Evolutionary conservation across 2,888 invertebrate genomes (phyloP).

Genomic region (Hirtodrosophila confusa): DNA sequence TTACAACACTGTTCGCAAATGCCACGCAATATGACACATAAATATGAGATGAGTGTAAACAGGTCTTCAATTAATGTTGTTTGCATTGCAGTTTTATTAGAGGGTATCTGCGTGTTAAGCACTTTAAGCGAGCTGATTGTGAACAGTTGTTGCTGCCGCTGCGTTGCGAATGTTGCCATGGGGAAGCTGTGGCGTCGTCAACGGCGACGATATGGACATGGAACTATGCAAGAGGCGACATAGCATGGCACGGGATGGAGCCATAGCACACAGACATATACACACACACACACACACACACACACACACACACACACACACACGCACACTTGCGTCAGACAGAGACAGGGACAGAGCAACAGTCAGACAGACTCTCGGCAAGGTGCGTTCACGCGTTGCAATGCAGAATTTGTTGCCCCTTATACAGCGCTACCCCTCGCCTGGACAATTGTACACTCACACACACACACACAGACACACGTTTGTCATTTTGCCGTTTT

Average conservation of each 20-base stretch:
- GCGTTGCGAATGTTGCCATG: conserved; percentile 47
- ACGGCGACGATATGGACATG: conserved; percentile 62
- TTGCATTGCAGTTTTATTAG: not conserved
- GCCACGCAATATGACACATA: too few species aligned
- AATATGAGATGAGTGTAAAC: too few species aligned
- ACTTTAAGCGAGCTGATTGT: too few species aligned
- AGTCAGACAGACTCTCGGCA: conserved; percentile 42
- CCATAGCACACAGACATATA: conserved; percentile 31
- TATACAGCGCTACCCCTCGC: conserved; percentile 1
- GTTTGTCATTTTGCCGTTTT: conserved; percentile 41
- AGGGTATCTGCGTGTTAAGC: conserved; percentile 15
- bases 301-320: conserved; percentile 15
- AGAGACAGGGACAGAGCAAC: conserved; percentile 14
- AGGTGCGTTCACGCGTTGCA: conserved; percentile 80
- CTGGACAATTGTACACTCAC: not conserved
- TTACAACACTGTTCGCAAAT: too few species aligned
- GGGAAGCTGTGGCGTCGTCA: conserved; percentile 46
- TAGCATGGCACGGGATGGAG: conserved; percentile 40
- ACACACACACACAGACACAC: conserved; percentile 3
- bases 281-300: conserved; percentile 34
- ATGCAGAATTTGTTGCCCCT: conserved; percentile 53
- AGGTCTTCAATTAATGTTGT: too few species aligned
- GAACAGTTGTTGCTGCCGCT: conserved; percentile 2
- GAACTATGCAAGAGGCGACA: conserved; percentile 75
- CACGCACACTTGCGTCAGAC: conserved; percentile 21